phyloP scores from a whole-genome alignment of 92 coral and sea anemone species.

The Blastomussa wellsi region DNA sequence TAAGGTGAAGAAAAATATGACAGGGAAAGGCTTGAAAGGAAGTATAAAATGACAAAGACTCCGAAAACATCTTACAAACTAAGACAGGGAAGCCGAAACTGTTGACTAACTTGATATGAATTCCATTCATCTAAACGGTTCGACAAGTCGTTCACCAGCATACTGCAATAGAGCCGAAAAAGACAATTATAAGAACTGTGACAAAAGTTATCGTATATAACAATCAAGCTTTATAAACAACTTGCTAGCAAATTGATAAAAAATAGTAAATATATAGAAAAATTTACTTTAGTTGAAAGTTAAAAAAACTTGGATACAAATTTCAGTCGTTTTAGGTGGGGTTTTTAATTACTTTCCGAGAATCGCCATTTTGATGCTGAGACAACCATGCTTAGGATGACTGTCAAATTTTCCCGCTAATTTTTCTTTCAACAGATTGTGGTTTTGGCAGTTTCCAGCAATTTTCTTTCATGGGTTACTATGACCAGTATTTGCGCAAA shows the following conservation, averaged over 20 bases:
- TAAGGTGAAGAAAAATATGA: too few species aligned
- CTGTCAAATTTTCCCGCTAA: too few species aligned
- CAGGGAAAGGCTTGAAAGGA: too few species aligned
- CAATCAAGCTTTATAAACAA: neutral
- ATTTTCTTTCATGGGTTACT: neutral
- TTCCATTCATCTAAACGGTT: slow-evolving; percentile 81
- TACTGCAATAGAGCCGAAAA: slow-evolving; percentile 33
- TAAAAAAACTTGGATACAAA: neutral
- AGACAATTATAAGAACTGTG: neutral
- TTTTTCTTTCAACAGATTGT: too few species aligned
- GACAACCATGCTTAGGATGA: too few species aligned
- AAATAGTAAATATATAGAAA: neutral
- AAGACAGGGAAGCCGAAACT: neutral
- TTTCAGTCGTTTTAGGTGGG: neutral
- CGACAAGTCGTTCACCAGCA: slow-evolving; percentile 71
- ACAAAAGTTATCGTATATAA: neutral
- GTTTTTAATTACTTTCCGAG: neutral
- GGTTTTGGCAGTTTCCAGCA: too few species aligned
- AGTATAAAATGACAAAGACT: too few species aligned
- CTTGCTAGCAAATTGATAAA: neutral
- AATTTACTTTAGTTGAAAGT: neutral
- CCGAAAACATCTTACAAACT: too few species aligned
- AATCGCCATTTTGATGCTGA: neutral
- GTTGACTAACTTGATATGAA: slow-evolving; percentile 76
- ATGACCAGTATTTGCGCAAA: neutral